Evolutionary conservation across 2,888 invertebrate species (phyloP).

Genomic region (Incurvaria masculella): DNA sequence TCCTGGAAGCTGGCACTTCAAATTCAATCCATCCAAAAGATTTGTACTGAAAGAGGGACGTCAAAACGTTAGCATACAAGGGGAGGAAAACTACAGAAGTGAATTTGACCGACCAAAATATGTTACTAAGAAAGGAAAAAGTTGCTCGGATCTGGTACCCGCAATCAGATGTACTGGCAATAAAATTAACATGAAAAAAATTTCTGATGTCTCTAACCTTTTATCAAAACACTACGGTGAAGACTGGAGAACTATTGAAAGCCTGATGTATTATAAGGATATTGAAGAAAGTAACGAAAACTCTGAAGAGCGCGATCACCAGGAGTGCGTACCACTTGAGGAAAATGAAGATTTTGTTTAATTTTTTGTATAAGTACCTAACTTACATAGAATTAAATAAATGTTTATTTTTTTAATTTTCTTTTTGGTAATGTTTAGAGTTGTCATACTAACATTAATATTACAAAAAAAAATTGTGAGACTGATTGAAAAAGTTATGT

Average conservation of each 20-base stretch:
- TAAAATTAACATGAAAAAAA: constrained; percentile 4
- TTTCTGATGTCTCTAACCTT: constrained; percentile 5
- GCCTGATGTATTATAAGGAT: not conserved
- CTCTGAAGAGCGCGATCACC: not conserved
- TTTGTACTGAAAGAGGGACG: constrained; percentile 4
- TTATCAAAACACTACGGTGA: constrained; percentile 4
- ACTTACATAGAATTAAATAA: no score
- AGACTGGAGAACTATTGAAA: constrained; percentile 5
- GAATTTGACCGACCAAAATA: not conserved
- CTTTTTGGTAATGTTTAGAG: no score
- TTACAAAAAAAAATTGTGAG: no score
- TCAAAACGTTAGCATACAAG: no score
- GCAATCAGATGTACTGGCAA: constrained; percentile 1
- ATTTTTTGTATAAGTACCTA: no score
- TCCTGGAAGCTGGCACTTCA: constrained; percentile 8
- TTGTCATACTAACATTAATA: no score
- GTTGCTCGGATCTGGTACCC: constrained; percentile 1
- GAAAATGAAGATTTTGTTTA: not conserved
- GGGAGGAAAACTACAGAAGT: no score
- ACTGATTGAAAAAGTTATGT: no score
- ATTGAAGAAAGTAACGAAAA: not conserved
- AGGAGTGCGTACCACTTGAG: not conserved
- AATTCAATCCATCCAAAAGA: constrained; percentile 3
- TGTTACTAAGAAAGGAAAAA: constrained; percentile 4
- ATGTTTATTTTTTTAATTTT: no score